Evolutionary conservation across 2,888 invertebrate genomes (phyloP), one percentile per base, ranked within the genome.

Genomic region (Chaetoderma sp.): DNA sequence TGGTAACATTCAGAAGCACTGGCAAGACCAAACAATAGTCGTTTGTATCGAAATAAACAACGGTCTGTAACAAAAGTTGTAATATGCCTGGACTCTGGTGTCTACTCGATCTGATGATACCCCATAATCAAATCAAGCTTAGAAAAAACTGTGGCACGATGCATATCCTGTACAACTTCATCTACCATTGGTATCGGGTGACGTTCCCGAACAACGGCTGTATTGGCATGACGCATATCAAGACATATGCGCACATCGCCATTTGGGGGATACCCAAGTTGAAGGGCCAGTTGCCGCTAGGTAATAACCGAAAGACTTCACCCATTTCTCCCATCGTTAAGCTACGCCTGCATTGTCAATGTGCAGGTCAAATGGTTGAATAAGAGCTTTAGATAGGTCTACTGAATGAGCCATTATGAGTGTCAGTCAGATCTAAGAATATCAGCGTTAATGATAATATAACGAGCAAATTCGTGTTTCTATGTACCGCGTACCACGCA

Each of bases 231-330:
- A n/a, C 71, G 47, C 68, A 74, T 75, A 49, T 78, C 71, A 1
- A 74, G 62, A 57, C 75, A 78, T 16, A 79, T 68, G 23, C 78
- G 30, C 13, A 78, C n/a, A n/a, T n/a, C n/a, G n/a, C n/a, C n/a
- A 70, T 0, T 71, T 65, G 4, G 72, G 73, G 21, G 70, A 68
- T 18, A 78, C 75, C 75, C 77, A 77, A 1, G 72, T 68, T 28
- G 73, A 73, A 8, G 74, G 72, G 2, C 71, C 74, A n/a, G n/a
- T n/a, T n/a, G n/a, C n/a, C n/a, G n/a, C n/a, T n/a, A n/a, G n/a
- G n/a, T n/a, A n/a, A n/a, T n/a, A n/a, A n/a, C n/a, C n/a, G n/a
- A n/a, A n/a, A n/a, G n/a, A n/a, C n/a, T n/a, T n/a, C n/a, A n/a
- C n/a, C n/a, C n/a, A n/a, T n/a, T n/a, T n/a, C n/a, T n/a, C n/a